Conservation (phyloP, 2,113 vertebrate genomes). For the Tamias sibiricus region DNA sequence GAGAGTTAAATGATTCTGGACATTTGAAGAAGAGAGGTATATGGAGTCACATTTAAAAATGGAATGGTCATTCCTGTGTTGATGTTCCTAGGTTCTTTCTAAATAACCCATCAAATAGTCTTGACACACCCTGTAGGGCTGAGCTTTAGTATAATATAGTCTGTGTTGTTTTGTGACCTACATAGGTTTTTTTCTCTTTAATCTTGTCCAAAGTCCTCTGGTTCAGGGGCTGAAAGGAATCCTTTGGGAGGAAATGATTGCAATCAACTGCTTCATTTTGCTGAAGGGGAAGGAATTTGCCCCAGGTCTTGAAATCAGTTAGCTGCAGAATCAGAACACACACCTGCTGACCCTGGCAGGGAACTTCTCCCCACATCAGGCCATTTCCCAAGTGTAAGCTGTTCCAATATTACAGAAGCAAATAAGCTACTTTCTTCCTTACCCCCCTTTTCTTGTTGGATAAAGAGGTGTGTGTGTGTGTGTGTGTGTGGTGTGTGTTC, state of each 20-base stretch:
- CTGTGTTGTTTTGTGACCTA: not conserved
- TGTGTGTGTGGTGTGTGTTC: too few species aligned
- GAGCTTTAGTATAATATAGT: not conserved
- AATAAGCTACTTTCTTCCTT: not conserved
- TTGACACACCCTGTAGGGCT: not conserved
- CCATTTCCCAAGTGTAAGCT: not conserved
- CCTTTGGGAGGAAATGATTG: conserved; percentile 8
- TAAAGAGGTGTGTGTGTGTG: not conserved
- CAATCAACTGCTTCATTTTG: not conserved
- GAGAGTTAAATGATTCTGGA: not conserved
- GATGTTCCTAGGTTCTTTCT: not conserved
- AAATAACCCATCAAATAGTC: not conserved
- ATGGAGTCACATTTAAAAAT: not conserved
- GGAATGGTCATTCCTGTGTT: not conserved
- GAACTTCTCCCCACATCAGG: not conserved
- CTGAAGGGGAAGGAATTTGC: not conserved
- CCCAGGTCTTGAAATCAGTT: not conserved
- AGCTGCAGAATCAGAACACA: not conserved
- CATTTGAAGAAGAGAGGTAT: not conserved
- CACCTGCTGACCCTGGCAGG: not conserved
- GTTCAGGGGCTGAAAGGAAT: not conserved
- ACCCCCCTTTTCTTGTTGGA: not conserved
- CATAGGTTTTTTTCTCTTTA: not conserved
- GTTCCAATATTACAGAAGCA: not conserved
- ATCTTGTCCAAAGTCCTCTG: not conserved